Percentiles rank a stretch among this genome's conserved stretches.
Evolutionary conservation across 2,888 invertebrate species (phyloP).

Genomic region (Troilus luridus): DNA sequence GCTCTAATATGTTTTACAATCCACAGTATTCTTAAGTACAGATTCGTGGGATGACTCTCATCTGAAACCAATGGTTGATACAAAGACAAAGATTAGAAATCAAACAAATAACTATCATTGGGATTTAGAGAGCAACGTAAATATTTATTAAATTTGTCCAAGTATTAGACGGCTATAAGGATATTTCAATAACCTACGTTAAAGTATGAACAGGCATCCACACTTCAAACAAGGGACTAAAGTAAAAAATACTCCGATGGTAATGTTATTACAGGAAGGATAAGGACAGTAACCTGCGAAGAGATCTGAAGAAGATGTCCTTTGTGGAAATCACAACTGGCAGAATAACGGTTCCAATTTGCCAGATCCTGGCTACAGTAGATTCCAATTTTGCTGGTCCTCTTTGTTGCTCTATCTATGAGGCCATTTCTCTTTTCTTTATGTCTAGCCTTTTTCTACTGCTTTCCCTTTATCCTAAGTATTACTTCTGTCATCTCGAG

Average conservation of each 20-base stretch:
- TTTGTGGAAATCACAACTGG: conserved; percentile 7
- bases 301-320: not conserved
- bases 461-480: not conserved
- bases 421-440: not conserved
- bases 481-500: not conserved
- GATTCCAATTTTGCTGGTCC: not conserved
- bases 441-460: not conserved
- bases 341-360: not conserved
- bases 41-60: no score
- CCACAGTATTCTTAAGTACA: no score
- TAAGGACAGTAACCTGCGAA: not conserved
- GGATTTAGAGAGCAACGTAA: no score
- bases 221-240: not conserved
- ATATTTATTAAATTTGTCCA: no score
- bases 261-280: not conserved
- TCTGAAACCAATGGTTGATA: no score
- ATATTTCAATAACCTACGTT: not conserved
- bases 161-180: not conserved
- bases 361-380: not conserved
- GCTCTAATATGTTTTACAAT: no score
- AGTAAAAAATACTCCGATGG: not conserved
- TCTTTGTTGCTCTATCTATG: conserved; percentile 2
- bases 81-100: no score
- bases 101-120: no score
- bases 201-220: not conserved